Conservation (phyloP, 2,113 vertebrate genomes). For the Mellivora capensis region DNA sequence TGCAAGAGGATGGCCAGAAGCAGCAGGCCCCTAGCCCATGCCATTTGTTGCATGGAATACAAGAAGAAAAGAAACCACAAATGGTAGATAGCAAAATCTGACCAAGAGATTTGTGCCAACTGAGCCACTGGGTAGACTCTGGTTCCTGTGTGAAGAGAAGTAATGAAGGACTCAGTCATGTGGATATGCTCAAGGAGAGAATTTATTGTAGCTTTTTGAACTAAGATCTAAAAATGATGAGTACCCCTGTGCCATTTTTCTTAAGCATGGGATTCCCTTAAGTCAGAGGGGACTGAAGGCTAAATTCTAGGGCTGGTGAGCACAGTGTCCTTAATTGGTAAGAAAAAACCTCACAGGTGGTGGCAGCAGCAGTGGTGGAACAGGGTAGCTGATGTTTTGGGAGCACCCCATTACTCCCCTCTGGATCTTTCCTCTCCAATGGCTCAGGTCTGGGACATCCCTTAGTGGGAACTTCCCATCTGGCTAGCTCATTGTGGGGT, state of each 20-base stretch:
- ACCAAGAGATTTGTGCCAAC: neutral
- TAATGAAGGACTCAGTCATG: neutral
- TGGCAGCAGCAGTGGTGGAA: too few species aligned
- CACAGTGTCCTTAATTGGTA: neutral
- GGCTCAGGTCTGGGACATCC: neutral
- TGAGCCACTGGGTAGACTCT: neutral
- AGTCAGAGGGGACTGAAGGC: neutral
- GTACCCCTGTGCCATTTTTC: neutral
- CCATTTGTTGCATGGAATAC: neutral
- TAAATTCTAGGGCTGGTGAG: neutral
- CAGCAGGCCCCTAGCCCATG: neutral
- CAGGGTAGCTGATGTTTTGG: neutral
- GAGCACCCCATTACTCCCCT: fast-evolving
- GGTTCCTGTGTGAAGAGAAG: neutral
- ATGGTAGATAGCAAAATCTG: too few species aligned
- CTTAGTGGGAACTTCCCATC: neutral
- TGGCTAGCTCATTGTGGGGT: neutral
- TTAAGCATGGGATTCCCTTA: neutral
- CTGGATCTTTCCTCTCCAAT: neutral
- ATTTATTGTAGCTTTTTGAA: neutral
- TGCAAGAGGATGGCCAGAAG: neutral
- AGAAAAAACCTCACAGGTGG: neutral
- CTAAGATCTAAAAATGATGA: neutral
- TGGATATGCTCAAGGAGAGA: neutral
- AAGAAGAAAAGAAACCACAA: neutral